Percentiles rank a stretch among this genome's conserved stretches.
Evolutionary conservation across 2,797 vertebrate genomes (phyloP).

Genomic region (Gallirallus australis): DNA sequence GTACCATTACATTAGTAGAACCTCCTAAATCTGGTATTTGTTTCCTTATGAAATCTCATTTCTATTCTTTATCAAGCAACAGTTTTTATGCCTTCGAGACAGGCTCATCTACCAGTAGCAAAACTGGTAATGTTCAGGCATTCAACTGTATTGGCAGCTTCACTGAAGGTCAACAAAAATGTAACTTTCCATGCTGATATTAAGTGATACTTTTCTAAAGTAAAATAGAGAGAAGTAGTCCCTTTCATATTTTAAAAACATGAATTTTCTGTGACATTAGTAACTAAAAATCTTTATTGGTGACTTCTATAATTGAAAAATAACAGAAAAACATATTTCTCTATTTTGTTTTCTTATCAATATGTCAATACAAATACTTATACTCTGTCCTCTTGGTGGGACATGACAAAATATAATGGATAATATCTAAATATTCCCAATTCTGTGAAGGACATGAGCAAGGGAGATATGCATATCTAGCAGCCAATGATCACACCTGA

Average conservation of each 20-base stretch:
- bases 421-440: background rate
- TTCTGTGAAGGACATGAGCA: background rate
- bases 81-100: background rate
- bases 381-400: background rate
- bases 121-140: background rate
- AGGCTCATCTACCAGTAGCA: background rate
- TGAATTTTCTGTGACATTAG: background rate
- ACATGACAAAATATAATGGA: background rate
- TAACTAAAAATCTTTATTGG: background rate
- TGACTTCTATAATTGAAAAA: background rate
- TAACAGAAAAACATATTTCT: background rate
- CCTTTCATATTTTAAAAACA: constrained; percentile 9
- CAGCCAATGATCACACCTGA: background rate
- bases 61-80: background rate
- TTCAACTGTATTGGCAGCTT: background rate
- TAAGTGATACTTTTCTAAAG: background rate
- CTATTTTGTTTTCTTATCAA: background rate
- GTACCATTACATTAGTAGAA: background rate
- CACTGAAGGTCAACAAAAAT: background rate
- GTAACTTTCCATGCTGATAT: background rate
- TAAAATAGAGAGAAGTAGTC: background rate
- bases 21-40: background rate
- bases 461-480: background rate
- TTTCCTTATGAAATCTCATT: background rate
- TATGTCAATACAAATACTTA: background rate